A percentile compares a stretch with the other conserved stretches of the same genome.
Conservation (phyloP, 2,113 vertebrate genomes). For the Seriola rivoliana region DNA sequence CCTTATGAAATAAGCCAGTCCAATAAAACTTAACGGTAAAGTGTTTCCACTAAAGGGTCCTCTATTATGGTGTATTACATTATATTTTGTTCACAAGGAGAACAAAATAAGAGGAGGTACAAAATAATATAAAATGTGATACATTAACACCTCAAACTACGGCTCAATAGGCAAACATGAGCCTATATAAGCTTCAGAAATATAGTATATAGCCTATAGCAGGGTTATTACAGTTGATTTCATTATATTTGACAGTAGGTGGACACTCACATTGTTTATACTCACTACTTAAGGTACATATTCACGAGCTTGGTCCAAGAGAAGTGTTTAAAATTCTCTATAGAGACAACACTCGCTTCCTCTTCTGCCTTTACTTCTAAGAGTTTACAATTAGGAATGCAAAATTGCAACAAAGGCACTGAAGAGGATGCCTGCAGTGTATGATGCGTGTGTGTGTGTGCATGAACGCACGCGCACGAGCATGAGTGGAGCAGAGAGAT, state of each 20-base stretch:
- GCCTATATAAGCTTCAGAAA: background rate
- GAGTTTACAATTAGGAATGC: constrained; percentile 66
- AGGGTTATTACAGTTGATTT: background rate
- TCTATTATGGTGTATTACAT: constrained; percentile 9
- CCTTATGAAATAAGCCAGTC: constrained; percentile 20
- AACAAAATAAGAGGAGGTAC: constrained; percentile 14
- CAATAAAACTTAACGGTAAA: background rate
- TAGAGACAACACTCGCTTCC: constrained; percentile 35
- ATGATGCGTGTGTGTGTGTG: constrained; percentile 15
- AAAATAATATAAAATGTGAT: background rate
- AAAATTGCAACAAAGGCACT: constrained; percentile 72
- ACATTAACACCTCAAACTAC: background rate
- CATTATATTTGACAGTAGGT: constrained; percentile 4
- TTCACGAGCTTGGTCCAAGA: background rate
- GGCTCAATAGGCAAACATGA: background rate
- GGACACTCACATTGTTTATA: background rate
- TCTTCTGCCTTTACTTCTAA: constrained; percentile 37
- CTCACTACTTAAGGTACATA: constrained; percentile 6
- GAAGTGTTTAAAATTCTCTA: constrained; percentile 23
- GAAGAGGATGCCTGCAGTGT: constrained; percentile 58
- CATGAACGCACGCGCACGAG: background rate
- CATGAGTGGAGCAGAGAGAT: constrained; percentile 71
- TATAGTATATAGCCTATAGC: constrained; percentile 2
- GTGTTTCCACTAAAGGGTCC: constrained; percentile 16
- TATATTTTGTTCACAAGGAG: background rate